Evolutionary conservation across 2,888 invertebrate species (phyloP).

Genomic region (Xestobium rufovillosum): DNA sequence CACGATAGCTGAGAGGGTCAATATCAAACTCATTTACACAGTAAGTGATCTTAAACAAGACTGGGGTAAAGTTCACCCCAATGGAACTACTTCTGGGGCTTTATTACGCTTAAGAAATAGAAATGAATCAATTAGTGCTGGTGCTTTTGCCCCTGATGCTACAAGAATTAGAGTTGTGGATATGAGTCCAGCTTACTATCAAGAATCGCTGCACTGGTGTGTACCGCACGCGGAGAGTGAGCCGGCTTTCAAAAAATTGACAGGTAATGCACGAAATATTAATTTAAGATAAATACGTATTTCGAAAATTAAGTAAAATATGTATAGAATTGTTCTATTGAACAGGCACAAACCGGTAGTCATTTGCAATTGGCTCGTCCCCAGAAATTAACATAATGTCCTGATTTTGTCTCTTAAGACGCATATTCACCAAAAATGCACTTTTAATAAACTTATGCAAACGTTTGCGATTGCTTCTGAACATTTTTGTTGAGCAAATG

Average conservation of each 20-base stretch:
- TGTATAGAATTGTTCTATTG: too few relatives aligned
- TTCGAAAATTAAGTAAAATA: too few relatives aligned
- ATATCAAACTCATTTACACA: conserved; percentile 6
- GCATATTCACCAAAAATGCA: too few relatives aligned
- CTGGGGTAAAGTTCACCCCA: conserved; percentile 13
- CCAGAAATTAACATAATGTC: too few relatives aligned
- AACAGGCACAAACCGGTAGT: too few relatives aligned
- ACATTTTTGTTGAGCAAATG: too few relatives aligned
- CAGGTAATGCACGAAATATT: too few relatives aligned
- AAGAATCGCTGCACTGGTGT: conserved; percentile 21
- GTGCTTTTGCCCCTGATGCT: neutral
- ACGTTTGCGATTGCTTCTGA: too few relatives aligned
- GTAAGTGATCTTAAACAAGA: neutral
- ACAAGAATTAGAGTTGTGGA: conserved; percentile 16
- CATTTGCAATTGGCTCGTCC: too few relatives aligned
- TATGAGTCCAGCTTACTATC: conserved; percentile 20
- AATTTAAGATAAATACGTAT: too few relatives aligned
- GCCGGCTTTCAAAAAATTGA: neutral
- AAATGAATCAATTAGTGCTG: conserved; percentile 1
- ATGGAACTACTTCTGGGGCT: conserved; percentile 18
- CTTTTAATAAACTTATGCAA: too few relatives aligned
- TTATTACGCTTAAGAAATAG: neutral
- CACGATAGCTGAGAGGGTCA: conserved; percentile 9
- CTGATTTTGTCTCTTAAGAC: too few relatives aligned
- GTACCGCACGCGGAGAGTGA: conserved; percentile 16